phyloP scores from a whole-genome alignment of 2,797 vertebrate genomes.

The Pipistrellus pipistrellus region DNA sequence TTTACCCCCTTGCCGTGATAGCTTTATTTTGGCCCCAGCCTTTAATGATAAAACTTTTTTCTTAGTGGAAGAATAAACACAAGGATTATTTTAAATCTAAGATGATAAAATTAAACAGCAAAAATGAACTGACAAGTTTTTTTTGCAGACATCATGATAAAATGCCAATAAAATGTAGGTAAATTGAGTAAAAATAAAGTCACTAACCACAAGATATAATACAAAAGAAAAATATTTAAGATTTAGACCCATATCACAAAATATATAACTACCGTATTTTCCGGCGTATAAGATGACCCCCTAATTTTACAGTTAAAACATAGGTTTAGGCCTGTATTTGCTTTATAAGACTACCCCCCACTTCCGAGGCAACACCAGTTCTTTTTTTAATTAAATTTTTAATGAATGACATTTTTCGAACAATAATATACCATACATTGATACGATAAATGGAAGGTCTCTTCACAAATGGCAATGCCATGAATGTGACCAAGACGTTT shows the following conservation, averaged over 20 bases:
- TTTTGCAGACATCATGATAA: background rate
- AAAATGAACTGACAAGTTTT: background rate
- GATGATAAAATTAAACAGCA: conserved; percentile 9
- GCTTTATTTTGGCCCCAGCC: background rate
- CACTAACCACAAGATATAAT: background rate
- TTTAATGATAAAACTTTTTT: conserved; percentile 41
- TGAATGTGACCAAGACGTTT: no score
- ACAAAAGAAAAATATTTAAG: background rate
- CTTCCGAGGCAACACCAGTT: no score
- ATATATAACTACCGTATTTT: no score
- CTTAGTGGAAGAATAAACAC: background rate
- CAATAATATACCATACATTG: no score
- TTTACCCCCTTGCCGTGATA: background rate
- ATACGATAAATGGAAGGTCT: no score
- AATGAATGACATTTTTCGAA: no score
- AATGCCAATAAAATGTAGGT: background rate
- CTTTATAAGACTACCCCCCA: no score
- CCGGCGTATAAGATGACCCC: no score
- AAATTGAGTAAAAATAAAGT: background rate
- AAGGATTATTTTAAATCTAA: conserved; percentile 24
- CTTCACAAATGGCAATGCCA: no score
- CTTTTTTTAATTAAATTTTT: no score
- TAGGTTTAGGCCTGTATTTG: no score
- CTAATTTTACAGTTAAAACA: no score
- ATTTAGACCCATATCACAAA: background rate